phyloP scores from a whole-genome alignment of 2,888 invertebrate species.

The Crossocerus cetratus region DNA sequence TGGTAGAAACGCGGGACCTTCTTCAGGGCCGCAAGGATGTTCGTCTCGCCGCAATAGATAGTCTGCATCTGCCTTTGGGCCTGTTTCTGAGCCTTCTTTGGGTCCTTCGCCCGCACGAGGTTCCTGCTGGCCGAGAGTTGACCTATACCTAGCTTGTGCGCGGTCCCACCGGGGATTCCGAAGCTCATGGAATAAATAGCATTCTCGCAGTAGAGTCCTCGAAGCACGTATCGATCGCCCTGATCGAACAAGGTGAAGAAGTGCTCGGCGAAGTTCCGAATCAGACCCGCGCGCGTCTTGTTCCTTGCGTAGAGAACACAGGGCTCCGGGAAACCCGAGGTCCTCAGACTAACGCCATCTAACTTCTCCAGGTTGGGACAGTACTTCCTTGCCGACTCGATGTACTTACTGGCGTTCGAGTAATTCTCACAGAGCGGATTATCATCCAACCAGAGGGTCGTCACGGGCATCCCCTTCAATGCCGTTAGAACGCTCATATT shows the following conservation, averaged over 20 bases:
- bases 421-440: slow-evolving; percentile 85
- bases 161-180: slow-evolving; percentile 42
- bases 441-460: slow-evolving; percentile 81
- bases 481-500: slow-evolving; percentile 66
- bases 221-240: slow-evolving; percentile 78
- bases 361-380: slow-evolving; percentile 79
- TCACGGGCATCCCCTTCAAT: slow-evolving; percentile 76
- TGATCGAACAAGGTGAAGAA: slow-evolving; percentile 84
- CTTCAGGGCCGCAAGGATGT: slow-evolving; percentile 65
- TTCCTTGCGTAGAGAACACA: slow-evolving; percentile 57
- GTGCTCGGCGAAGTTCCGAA: slow-evolving; percentile 82
- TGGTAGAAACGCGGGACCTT: slow-evolving; percentile 79
- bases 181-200: slow-evolving; percentile 82
- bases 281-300: slow-evolving; percentile 69
- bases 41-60: slow-evolving; percentile 62
- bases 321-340: slow-evolving; percentile 57
- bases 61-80: slow-evolving; percentile 39
- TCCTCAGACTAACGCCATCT: slow-evolving; percentile 78
- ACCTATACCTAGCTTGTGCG: slow-evolving; percentile 31
- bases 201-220: slow-evolving; percentile 81
- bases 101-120: slow-evolving; percentile 64
- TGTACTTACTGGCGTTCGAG: slow-evolving; percentile 80
- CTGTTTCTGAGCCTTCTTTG: slow-evolving; percentile 24
- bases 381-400: slow-evolving; percentile 78
- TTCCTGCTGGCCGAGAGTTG: slow-evolving; percentile 72